Conservation (phyloP, 2,797 vertebrate species). For the Sebastes baramenuke region DNA sequence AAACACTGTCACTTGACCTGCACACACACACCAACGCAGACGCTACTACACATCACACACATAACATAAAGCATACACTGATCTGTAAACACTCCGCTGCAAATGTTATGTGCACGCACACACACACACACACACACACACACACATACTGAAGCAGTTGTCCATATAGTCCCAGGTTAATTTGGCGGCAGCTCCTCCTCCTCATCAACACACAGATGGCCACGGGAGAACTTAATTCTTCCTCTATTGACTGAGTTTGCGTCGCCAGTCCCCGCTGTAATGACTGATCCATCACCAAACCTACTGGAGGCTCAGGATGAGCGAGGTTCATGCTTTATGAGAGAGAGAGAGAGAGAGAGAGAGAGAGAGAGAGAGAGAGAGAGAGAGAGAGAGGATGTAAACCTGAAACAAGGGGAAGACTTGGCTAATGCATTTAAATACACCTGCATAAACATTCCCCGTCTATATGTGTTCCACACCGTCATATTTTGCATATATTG, state of each 20-base stretch:
- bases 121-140: slow-evolving; percentile 14
- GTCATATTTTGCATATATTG: not conserved
- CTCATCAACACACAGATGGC: slow-evolving; percentile 77
- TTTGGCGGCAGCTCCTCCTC: slow-evolving; percentile 64
- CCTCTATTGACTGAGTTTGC: slow-evolving; percentile 76
- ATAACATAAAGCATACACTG: not conserved
- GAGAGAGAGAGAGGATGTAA: not conserved
- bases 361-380: not conserved
- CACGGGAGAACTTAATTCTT: slow-evolving; percentile 78
- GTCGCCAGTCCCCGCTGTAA: slow-evolving; percentile 65
- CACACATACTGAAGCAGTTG: slow-evolving; percentile 36
- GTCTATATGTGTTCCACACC: not conserved
- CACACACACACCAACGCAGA: not conserved
- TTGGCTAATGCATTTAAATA: not conserved
- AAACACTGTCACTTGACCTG: slow-evolving; percentile 36
- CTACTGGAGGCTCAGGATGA: slow-evolving; percentile 44
- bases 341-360: not conserved
- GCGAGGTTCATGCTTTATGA: slow-evolving; percentile 23
- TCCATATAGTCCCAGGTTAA: slow-evolving; percentile 69
- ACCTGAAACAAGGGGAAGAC: not conserved
- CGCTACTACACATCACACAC: not conserved
- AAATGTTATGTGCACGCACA: slow-evolving; percentile 10
- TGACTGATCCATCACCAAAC: slow-evolving; percentile 74
- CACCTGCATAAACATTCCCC: not conserved
- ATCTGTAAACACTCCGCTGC: slow-evolving; percentile 3